Conservation (phyloP, 1,140 invertebrate species). For the Drosophila hydei region DNA sequence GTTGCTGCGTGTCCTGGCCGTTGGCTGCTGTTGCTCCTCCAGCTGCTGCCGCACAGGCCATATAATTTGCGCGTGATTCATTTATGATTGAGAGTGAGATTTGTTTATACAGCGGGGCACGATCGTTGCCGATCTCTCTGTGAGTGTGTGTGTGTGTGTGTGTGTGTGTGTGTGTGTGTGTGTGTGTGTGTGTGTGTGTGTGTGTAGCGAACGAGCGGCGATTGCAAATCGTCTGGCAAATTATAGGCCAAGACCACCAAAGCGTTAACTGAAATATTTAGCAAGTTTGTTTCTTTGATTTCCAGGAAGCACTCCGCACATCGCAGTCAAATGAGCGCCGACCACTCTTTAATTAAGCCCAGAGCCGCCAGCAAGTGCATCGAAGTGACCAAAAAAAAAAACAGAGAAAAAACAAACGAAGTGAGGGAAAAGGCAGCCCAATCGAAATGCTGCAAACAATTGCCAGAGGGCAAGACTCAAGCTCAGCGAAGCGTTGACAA, state of each 20-base stretch:
- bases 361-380: conserved; percentile 57
- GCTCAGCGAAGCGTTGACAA: conserved; percentile 74
- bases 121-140: conserved; percentile 36
- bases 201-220: conserved; percentile 25
- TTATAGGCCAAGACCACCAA: conserved; percentile 82
- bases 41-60: conserved; percentile 44
- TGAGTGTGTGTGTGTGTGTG: neutral
- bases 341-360: conserved; percentile 75
- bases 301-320: conserved; percentile 68
- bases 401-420: conserved; percentile 25
- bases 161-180: neutral
- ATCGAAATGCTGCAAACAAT: conserved; percentile 3
- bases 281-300: conserved; percentile 82
- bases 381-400: conserved; percentile 38
- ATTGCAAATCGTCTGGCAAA: conserved; percentile 58
- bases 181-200: neutral
- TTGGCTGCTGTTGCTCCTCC: neutral
- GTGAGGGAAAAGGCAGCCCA: conserved; percentile 10
- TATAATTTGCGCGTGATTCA: conserved; percentile 82
- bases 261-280: conserved; percentile 83
- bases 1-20: conserved; percentile 64
- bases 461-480: conserved; percentile 36
- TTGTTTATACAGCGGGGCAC: conserved; percentile 72
- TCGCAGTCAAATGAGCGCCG: conserved; percentile 69
- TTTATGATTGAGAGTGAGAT: conserved; percentile 75